Conservation (phyloP, 53 echinoderm and acorn worm species). For the Actinopyga echinites region DNA sequence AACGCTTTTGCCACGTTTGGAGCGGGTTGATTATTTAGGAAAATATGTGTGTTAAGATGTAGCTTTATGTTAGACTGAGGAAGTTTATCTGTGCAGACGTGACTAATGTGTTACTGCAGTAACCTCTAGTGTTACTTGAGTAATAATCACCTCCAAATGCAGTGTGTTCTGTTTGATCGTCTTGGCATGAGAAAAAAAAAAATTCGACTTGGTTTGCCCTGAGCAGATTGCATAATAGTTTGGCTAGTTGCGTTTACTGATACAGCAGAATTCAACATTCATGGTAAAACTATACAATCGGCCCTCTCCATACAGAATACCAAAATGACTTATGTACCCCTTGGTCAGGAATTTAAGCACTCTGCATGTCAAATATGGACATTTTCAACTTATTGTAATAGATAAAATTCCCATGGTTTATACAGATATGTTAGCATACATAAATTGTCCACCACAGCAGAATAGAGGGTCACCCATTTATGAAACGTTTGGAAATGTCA, state of each 20-base stretch:
- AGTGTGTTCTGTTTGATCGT: too few relatives aligned
- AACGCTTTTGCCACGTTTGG: too few relatives aligned
- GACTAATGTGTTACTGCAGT: too few relatives aligned
- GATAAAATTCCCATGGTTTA: conserved; percentile 55
- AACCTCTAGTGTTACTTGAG: too few relatives aligned
- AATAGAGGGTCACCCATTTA: background rate
- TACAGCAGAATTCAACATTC: conserved; percentile 53
- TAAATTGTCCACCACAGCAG: conserved; percentile 35
- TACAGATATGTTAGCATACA: conserved; percentile 9
- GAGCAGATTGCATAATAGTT: conserved; percentile 18
- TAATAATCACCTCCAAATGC: too few relatives aligned
- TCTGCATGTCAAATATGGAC: conserved; percentile 13
- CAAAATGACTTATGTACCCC: conserved; percentile 28
- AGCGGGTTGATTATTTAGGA: too few relatives aligned
- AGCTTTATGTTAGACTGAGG: too few relatives aligned
- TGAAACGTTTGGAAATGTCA: conserved; percentile 43
- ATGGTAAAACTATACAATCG: conserved; percentile 48
- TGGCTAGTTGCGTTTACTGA: conserved; percentile 41
- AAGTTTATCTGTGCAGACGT: too few relatives aligned
- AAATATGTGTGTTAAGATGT: too few relatives aligned
- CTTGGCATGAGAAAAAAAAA: background rate
- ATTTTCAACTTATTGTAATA: conserved; percentile 30
- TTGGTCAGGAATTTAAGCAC: conserved; percentile 33
- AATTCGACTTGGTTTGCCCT: background rate
- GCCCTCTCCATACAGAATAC: background rate